Percentiles rank a stretch among this genome's conserved stretches.
phyloP scores from a whole-genome alignment of 2,888 invertebrate genomes.

The Andrena trimmerana region DNA sequence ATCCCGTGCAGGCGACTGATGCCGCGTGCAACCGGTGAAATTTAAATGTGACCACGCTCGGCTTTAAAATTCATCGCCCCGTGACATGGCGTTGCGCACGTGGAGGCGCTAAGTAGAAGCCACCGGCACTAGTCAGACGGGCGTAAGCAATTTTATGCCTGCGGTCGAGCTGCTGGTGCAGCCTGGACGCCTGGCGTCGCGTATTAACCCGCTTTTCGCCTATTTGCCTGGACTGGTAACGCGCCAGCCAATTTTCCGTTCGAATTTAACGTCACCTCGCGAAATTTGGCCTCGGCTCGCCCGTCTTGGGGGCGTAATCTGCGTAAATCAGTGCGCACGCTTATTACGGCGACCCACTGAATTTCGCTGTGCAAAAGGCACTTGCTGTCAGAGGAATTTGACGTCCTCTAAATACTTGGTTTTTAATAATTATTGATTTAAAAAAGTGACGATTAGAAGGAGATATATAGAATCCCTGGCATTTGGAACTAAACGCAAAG shows the following conservation, averaged over 20 bases:
- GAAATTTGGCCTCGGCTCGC: constrained; percentile 5
- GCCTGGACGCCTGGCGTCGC: constrained; percentile 17
- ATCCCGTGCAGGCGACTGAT: background rate
- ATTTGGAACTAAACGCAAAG: too few species aligned
- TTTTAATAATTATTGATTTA: too few species aligned
- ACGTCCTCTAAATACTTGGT: background rate
- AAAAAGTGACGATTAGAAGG: too few species aligned
- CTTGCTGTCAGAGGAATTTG: background rate
- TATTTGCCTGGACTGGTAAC: constrained; percentile 32
- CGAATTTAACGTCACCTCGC: constrained; percentile 33
- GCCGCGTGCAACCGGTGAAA: constrained; percentile 27
- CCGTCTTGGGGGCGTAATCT: background rate
- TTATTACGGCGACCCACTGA: background rate
- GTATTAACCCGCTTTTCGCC: constrained; percentile 45
- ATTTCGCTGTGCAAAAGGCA: background rate
- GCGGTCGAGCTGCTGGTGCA: constrained; percentile 25
- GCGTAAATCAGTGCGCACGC: constrained; percentile 6
- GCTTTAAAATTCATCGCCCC: constrained; percentile 52
- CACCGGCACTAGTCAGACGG: constrained; percentile 36
- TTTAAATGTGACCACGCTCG: constrained; percentile 44
- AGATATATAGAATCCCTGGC: too few species aligned
- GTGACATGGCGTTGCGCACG: constrained; percentile 25
- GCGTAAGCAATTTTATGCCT: constrained; percentile 54
- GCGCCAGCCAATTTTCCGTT: constrained; percentile 37
- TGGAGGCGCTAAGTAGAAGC: constrained; percentile 55